Evolutionary conservation across 2,797 vertebrate species (phyloP), one percentile per base, ranked within the genome.

Genomic region (Hydrophis major): DNA sequence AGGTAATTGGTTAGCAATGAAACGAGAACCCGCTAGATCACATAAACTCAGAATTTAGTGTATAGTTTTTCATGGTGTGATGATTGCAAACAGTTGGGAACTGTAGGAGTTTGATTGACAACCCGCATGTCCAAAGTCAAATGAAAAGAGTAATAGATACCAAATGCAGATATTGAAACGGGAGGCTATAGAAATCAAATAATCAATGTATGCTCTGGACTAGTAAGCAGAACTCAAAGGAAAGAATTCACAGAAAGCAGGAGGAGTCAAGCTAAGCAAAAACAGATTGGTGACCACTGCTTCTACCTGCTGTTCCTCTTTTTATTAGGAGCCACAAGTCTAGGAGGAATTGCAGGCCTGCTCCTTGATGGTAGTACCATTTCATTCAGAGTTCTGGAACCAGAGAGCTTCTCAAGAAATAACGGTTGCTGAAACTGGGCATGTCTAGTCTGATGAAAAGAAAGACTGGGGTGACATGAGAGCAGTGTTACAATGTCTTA

Each of bases 1-100:
- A 99, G 98, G 99, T 99, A 90, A 69, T 93, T 14, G 0, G 7
- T 0, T 3, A 91, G 86, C 83, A n/a, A 55, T 93, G 37, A 87
- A 47, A 3, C 37, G 90, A 42, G 3, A 47, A 47, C 42, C 20
- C 13, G 59, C 3, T 28, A 55, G 6, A 4, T 8, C 25, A n/a
- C 27, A 47, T 6, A n/a, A 25, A 56, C 6, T 42, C 1, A 42
- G 16, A 32, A 22, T 42, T 47, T 69, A 86, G 4, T 2, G 55
- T 86, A 47, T 32, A 42, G 27, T 61, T 92, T 50, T 83, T 83
- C 37, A 22, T 37, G 22, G 11, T 4, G 47, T 88, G 18, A 25
- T 27, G 42, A 20, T 91, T 14, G 18, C 27, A 57, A 88, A 10
- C 57, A 56, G 16, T 63, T 89, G 86, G 11, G n/a, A 61, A 83